Conservation (phyloP, 2,888 invertebrate genomes). For the Hecatera dysodea region DNA sequence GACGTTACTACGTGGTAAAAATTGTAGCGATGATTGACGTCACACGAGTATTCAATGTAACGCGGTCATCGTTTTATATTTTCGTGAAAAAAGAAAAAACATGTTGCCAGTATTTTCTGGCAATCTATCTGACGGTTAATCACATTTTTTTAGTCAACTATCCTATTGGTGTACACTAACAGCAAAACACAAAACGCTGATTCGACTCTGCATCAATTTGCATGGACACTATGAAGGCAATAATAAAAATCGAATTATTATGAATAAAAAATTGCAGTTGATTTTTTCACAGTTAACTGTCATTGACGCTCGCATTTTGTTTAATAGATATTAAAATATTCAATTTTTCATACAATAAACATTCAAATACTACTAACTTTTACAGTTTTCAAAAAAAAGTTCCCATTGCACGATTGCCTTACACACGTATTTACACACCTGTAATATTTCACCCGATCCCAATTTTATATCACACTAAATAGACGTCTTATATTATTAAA, state of each 20-base stretch:
- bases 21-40: too few relatives aligned
- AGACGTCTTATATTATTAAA: constrained; percentile 48
- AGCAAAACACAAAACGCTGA: neutral
- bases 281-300: neutral
- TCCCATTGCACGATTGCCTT: constrained; percentile 17
- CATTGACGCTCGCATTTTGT: neutral
- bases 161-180: neutral
- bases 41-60: too few relatives aligned
- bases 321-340: neutral
- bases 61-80: too few relatives aligned
- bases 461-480: constrained; percentile 74
- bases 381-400: constrained; percentile 22
- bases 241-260: neutral
- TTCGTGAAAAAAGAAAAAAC: too few relatives aligned
- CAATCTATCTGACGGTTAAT: too few relatives aligned
- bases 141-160: too few relatives aligned
- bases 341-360: neutral
- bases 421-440: constrained; percentile 58
- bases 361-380: neutral
- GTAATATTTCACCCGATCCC: constrained; percentile 73
- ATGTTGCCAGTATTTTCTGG: too few relatives aligned
- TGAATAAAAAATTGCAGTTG: too few relatives aligned
- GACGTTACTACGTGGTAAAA: too few relatives aligned
- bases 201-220: neutral
- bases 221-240: neutral